Evolutionary conservation across 2,888 invertebrate genomes (phyloP), one percentile per base, ranked within the genome.

Genomic region (Amblyteles armatorius): DNA sequence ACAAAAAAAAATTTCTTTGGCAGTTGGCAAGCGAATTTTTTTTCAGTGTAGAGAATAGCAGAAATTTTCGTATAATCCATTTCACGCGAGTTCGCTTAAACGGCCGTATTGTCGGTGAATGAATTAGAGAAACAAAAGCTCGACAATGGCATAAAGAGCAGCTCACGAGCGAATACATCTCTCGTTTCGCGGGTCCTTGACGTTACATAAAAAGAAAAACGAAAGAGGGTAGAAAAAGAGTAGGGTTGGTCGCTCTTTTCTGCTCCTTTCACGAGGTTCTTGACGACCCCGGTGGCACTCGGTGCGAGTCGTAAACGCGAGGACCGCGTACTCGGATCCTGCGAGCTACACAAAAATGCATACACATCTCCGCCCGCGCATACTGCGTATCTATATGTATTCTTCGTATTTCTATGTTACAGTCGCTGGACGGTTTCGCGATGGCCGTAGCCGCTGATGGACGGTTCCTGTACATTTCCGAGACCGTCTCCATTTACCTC

Each of bases 401-500:
- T 65, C 65, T 83, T 80, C 60, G 16, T 52, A 40, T 80, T 77
- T 87, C 74, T 94, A 94, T 94, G 94, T 95, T 95, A 89, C 96
- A 98, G 99, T 98, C 99, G 87, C 95, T 99, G 94, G 99, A 99
- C 94, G 99, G 99, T 73, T 99, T 99, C 94, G 98, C 99, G 90
- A 96, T 99, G 94, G 98, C 99, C 52, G 96, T 99, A 89, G 98
- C 98, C 77, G 97, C 98, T 88, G 99, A 99, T 94, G 99, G 99
- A 88, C 96, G 99, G 94, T 99, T 99, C 95, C 96, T 99, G 94
- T 99, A 99, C 96, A 99, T 99, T 95, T 99, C 99, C 91, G 99
- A 99, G 96, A 99, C 99, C 91, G 99, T 99, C 92, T 99, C 99
- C 94, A 99, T 99, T 94, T 99, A 99, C 96, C 96, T 99, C 94